Base-by-base conservation (phyloP, 2,113 vertebrate species). In the Merops nubicus region DNA sequence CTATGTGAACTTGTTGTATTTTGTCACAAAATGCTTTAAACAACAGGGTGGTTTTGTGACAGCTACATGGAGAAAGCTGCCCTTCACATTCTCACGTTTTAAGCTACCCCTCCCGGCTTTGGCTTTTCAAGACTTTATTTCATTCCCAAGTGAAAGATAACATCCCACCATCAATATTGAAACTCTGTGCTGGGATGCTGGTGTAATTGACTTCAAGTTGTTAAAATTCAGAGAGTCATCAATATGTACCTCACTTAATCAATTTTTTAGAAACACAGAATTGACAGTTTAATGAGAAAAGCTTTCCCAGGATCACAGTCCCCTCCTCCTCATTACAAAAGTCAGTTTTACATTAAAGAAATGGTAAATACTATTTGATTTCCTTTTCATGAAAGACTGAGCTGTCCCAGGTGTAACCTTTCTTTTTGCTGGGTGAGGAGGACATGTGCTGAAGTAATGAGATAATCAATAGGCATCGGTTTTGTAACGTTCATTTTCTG, bases 241-340 rank as follows among this genome's bases (percentile, higher is more conserved):
- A 94, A 60, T 36, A 20, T 22, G 40, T 38, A 62, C 85, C 43
- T 85, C 8, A 1, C 79, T 89, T 85, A 93, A 94, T 97, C 92
- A 89, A 88, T 93, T 86, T 93, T 93, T 92, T 65, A 91, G 87
- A 69, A 94, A 83, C 56, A 68, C 57, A 21, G 53, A 96, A 96
- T 88, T 3, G 87, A 94, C 86, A 88, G 78, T 75, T 96, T 96
- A 95, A 96, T 89, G 95, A 96, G 95, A 86, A 78, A 80, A 90
- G 87, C 75, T 96, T 95, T 96, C 85, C 54, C 65, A 88, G 77
- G 72, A 90, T 91, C 87, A 59, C 28, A 89, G 84, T 82, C 53
- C 31, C 93, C 92, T 91, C 92, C 93, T 96, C 73, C 76, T 94
- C 85, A 36, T 96, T 95, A 79, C 1, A 0, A 72, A 75, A 91